Conservation (phyloP, 1,140 invertebrate species). For the Ostrea edulis region DNA sequence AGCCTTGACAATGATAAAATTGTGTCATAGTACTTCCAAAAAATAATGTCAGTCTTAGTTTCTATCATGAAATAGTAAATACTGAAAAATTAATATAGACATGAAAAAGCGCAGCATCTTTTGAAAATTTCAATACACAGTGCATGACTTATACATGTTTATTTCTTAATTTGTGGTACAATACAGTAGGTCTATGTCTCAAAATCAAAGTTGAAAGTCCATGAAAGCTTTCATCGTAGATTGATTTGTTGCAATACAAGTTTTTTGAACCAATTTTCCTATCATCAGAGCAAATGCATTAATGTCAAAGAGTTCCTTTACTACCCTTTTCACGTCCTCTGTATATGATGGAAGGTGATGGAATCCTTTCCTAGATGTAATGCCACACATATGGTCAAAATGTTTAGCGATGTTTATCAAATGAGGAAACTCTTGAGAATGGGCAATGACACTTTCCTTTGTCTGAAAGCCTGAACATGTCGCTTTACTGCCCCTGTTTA, state of each 20-base stretch:
- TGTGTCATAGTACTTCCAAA: too few species aligned
- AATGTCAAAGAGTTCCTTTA: not conserved
- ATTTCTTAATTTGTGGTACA: not conserved
- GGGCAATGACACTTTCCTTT: slow-evolving; percentile 43
- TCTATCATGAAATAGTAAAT: too few species aligned
- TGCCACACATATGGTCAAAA: slow-evolving; percentile 42
- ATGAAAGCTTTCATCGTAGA: slow-evolving; percentile 1
- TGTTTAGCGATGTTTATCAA: slow-evolving; percentile 47
- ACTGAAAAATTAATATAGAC: too few species aligned
- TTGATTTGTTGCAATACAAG: not conserved
- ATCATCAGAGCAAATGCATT: slow-evolving; percentile 1
- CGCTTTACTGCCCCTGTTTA: slow-evolving; percentile 54
- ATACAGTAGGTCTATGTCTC: not conserved
- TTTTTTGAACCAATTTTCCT: slow-evolving; percentile 4
- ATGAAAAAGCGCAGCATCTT: too few species aligned
- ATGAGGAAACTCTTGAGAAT: slow-evolving; percentile 56
- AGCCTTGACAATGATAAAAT: too few species aligned
- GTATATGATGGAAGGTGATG: slow-evolving; percentile 53
- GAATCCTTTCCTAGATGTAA: slow-evolving; percentile 51
- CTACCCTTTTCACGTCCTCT: slow-evolving; percentile 53
- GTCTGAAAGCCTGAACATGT: slow-evolving; percentile 50
- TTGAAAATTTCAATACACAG: too few species aligned
- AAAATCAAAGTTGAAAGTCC: not conserved
- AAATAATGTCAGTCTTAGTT: too few species aligned
- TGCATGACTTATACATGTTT: not conserved